phyloP scores from a whole-genome alignment of 2,113 vertebrate genomes.

The Sterrhoptilus dennistouni region DNA sequence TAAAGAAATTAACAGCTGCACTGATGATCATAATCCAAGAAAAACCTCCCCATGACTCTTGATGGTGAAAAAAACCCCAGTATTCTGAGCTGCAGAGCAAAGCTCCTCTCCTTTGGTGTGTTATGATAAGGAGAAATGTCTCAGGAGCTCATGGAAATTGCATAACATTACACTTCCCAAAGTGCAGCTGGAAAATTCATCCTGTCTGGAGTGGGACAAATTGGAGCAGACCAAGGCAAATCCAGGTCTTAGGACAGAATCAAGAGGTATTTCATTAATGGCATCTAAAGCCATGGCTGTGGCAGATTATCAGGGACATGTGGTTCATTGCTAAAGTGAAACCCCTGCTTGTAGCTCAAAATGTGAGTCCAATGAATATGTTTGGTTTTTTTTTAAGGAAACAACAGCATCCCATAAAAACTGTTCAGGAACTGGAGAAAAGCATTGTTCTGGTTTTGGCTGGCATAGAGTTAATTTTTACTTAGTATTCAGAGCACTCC shows the following conservation, averaged over 20 bases:
- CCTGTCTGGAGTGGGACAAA: not conserved
- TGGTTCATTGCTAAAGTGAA: not conserved
- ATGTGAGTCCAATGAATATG: not conserved
- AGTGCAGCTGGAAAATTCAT: not conserved
- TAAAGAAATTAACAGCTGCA: not conserved
- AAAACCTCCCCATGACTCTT: not conserved
- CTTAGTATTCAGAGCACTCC: not conserved
- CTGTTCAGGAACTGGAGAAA: not conserved
- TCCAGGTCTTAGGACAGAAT: not conserved
- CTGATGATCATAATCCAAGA: not conserved
- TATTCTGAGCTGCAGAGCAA: not conserved
- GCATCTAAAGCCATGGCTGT: not conserved
- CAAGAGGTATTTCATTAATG: not conserved
- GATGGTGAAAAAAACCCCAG: not conserved
- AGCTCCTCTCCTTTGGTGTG: not conserved
- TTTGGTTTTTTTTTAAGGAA: not conserved
- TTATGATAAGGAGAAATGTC: not conserved
- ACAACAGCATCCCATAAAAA: not conserved
- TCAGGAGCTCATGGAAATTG: not conserved
- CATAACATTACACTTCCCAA: not conserved
- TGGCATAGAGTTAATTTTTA: not conserved
- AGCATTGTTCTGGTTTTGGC: not conserved
- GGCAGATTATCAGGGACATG: not conserved
- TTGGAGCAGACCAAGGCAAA: not conserved
- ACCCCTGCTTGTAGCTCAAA: not conserved